Conservation (phyloP, 2,113 vertebrate genomes). For the Rhizomys pruinosus region DNA sequence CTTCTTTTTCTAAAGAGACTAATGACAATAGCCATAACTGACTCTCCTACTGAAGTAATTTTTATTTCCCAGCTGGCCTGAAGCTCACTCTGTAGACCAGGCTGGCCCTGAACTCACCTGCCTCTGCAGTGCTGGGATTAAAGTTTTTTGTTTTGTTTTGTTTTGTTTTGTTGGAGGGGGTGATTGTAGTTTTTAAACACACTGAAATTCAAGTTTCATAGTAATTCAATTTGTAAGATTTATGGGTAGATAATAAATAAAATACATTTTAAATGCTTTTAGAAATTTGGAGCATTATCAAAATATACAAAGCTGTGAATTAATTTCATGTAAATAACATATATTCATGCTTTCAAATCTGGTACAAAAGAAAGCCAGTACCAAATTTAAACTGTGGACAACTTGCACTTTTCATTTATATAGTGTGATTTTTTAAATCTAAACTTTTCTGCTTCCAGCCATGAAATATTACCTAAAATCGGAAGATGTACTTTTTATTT, state of each 20-base stretch:
- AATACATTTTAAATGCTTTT: conserved; percentile 26
- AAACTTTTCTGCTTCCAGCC: conserved; percentile 29
- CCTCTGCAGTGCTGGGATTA: no score
- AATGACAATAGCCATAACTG: no score
- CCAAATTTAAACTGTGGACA: neutral
- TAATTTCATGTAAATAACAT: neutral
- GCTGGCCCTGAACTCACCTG: no score
- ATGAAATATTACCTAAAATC: conserved; percentile 41
- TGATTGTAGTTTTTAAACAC: conserved; percentile 10
- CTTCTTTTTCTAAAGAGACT: no score
- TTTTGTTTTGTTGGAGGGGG: no score
- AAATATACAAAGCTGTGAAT: conserved; percentile 46
- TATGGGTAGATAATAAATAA: neutral
- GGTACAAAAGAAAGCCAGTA: neutral
- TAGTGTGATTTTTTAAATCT: neutral
- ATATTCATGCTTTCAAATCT: conserved; percentile 25
- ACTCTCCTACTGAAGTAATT: no score
- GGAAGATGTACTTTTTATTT: conserved; percentile 35
- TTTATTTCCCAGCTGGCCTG: no score
- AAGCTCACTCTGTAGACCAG: no score
- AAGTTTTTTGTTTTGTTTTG: no score
- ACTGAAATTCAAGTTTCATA: conserved; percentile 16
- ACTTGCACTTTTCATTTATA: neutral
- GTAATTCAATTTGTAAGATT: conserved; percentile 19
- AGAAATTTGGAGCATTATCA: conserved; percentile 14